A percentile compares a stretch with the other conserved stretches of the same genome.
Evolutionary conservation across 2,888 invertebrate genomes (phyloP).

Genomic region (Molorchus minor): DNA sequence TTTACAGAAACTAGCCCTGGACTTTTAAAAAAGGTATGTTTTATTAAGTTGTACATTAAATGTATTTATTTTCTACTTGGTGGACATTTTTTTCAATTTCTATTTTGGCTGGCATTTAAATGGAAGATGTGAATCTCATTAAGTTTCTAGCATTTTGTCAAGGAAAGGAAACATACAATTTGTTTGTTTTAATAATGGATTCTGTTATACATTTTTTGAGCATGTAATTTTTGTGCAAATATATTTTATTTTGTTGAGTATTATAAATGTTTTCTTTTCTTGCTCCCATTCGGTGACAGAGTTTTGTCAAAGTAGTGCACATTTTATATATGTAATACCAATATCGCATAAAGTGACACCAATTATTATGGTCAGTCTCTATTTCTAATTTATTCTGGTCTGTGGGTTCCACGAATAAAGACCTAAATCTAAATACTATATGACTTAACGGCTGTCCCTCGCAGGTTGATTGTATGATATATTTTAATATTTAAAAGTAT

Average conservation of each 20-base stretch:
- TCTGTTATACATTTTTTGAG: background rate
- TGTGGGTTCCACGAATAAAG: slow-evolving; percentile 10
- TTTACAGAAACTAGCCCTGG: background rate
- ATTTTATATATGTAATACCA: slow-evolving; percentile 15
- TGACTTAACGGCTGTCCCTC: slow-evolving; percentile 1
- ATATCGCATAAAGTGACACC: slow-evolving; percentile 17
- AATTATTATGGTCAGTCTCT: slow-evolving; percentile 17
- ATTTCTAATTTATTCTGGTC: slow-evolving; percentile 5
- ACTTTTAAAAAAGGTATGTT: background rate
- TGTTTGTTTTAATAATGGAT: background rate
- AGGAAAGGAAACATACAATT: background rate
- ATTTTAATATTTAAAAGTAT: slow-evolving; percentile 15
- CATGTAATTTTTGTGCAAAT: background rate
- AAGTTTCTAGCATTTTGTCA: background rate
- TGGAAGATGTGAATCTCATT: slow-evolving; percentile 13
- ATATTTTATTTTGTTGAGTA: slow-evolving; percentile 6
- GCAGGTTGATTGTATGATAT: slow-evolving; percentile 16
- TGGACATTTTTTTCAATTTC: slow-evolving; percentile 3
- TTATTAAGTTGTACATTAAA: background rate
- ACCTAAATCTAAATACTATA: slow-evolving; percentile 10
- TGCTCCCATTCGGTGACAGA: background rate
- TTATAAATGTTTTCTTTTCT: slow-evolving; percentile 7
- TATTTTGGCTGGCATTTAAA: background rate
- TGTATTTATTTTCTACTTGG: slow-evolving; percentile 17
- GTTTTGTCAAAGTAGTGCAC: background rate